Percentiles rank a stretch among this genome's conserved stretches.
These are phyloP conservation scores for Drosophila limbata DNA, from an alignment of 2,888 invertebrate species.

Conservation along the genomic window DNA sequence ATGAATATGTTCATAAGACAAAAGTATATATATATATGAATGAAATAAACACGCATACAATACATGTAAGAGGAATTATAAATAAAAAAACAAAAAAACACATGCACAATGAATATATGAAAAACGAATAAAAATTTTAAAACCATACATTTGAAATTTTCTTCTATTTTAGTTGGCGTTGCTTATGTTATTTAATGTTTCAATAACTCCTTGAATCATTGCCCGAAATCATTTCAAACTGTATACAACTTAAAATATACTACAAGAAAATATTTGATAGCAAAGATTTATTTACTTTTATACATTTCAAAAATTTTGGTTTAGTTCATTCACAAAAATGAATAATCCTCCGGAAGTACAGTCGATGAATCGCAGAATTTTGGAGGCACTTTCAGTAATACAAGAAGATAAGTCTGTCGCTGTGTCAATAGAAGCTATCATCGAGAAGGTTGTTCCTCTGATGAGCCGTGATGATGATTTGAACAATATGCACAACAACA, in stretches of 20 bases:
- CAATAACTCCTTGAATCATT: background rate
- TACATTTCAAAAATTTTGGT: background rate
- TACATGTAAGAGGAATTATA: conserved; percentile 65
- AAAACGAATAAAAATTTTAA: conserved; percentile 50
- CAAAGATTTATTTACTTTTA: background rate
- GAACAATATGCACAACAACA: background rate
- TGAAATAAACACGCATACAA: conserved; percentile 65
- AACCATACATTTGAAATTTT: conserved; percentile 15
- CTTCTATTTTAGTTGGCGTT: background rate
- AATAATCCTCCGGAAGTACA: background rate
- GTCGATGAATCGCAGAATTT: conserved; percentile 1
- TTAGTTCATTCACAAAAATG: background rate
- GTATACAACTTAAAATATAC: background rate
- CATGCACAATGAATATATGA: conserved; percentile 49
- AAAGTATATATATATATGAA: conserved; percentile 68
- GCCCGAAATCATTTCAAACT: background rate
- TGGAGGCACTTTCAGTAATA: background rate
- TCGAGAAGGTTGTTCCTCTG: background rate
- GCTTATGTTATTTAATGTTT: background rate
- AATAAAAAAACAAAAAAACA: conserved; percentile 29
- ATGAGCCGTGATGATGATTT: background rate
- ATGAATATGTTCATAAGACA: conserved; percentile 84
- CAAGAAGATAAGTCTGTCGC: background rate
- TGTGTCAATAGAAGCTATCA: background rate
- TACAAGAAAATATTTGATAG: background rate